Evolutionary conservation across 2,797 vertebrate species (phyloP), one percentile per base, ranked within the genome.

Genomic region (Acrossocheilus fasciatus): DNA sequence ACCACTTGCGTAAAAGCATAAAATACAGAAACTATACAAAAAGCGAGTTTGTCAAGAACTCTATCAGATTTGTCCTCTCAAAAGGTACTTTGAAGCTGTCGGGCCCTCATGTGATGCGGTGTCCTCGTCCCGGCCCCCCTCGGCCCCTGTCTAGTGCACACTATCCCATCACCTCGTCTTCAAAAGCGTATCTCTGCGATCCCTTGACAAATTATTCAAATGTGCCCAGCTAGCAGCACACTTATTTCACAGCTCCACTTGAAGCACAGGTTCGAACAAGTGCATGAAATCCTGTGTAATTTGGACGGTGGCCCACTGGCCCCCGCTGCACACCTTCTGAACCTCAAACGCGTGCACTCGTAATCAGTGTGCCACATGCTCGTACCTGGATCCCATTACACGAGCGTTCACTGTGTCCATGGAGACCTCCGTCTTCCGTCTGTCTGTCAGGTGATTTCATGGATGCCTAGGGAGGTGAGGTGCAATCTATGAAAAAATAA

Each of bases 141-240:
- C 85, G 1, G 66, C 52, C 76, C 50, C 66, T 39, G 50, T 72
- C 77, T 87, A 54, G 78, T 89, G 64, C 84, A n/a, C 84, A 76
- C 81, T 69, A 83, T 88, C 87, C 87, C 87, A 86, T 81, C 45
- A 64, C 62, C 45, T 86, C 86, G 30, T 69, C 86, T 77, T 45
- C 85, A 76, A 68, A 79, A 68, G 69, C 70, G 20, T 70, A 80
- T 86, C 50, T 74, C 59, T 81, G 85, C 89, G 86, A 23, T 75
- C 91, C 88, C 92, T 90, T 88, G 18, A 80, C 77, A 93, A 93
- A 92, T 93, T 94, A 95, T 96, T 94, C 86, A 94, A 94, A 95
- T 93, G 83, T 91, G 82, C 87, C 5, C 3, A 64, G 86, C 91
- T 92, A 72, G 69, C 89, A 81, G 85, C 86, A 64, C 84, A 89